Conservation (phyloP, 2,888 invertebrate genomes). For the Biston stratarius region DNA sequence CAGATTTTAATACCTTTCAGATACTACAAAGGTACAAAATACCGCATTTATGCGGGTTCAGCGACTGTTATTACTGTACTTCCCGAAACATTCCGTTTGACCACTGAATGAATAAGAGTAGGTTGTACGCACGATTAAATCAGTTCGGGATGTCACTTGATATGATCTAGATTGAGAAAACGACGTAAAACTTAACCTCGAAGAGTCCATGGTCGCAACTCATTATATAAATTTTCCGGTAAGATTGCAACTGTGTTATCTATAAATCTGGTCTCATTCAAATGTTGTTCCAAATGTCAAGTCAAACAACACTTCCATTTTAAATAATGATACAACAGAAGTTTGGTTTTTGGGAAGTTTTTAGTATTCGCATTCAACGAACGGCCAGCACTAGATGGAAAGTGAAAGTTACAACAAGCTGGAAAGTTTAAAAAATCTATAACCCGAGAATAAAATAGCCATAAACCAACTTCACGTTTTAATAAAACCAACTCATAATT, state of each 20-base stretch:
- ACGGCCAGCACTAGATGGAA: not conserved
- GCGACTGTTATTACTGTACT: too few relatives aligned
- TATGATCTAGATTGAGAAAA: slow-evolving; percentile 1
- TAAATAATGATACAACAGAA: not conserved
- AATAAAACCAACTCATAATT: too few relatives aligned
- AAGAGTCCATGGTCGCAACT: slow-evolving; percentile 3
- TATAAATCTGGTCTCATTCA: slow-evolving; percentile 5
- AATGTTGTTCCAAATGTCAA: slow-evolving; percentile 19
- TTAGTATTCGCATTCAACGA: not conserved
- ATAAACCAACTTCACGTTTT: too few relatives aligned
- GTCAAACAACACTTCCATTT: slow-evolving; percentile 10
- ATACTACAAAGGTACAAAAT: too few relatives aligned
- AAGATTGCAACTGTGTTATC: not conserved
- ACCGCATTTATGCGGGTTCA: too few relatives aligned
- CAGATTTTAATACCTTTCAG: too few relatives aligned
- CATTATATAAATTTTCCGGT: not conserved
- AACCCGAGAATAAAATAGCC: too few relatives aligned
- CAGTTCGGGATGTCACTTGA: too few relatives aligned
- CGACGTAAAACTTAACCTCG: not conserved
- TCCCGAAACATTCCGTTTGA: too few relatives aligned
- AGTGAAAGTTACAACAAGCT: not conserved
- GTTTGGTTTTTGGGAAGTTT: not conserved
- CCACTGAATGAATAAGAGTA: too few relatives aligned
- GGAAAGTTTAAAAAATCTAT: too few relatives aligned
- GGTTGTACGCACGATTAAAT: too few relatives aligned